Base-by-base conservation (phyloP, 2,888 invertebrate genomes). In the Dynastes grantii region DNA sequence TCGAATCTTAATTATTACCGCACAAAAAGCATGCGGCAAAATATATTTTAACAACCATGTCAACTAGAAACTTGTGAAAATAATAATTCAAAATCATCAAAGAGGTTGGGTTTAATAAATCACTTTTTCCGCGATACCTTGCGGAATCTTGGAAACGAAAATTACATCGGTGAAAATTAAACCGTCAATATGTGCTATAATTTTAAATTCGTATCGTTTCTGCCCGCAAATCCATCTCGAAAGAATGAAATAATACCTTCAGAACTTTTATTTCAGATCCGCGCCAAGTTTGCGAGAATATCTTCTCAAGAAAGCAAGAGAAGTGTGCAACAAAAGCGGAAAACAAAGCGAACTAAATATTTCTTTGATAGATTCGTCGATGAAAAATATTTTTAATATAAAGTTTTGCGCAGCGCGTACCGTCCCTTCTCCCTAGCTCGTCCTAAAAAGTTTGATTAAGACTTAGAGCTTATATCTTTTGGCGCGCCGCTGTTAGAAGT, bases 381-480 rank as follows among this genome's bases (percentile, higher is more conserved):
- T n/a, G 55, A 58, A 71, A 71, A 71, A 71, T 71, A 71, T 71
- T 71, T 71, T 71, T 71, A 71, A 71, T 71, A 71, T 71, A 71
- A 71, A 71, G 71, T 71, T 71, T 71, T 9, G 55, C 71, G 22
- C 71, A 11, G 37, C 58, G 55, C 71, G 55, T 37, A 11, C 32
- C 32, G n/a, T 53, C n/a, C 22, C 9, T 8, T 58, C 27, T 58
- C 22, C 4, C 16, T 53, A n/a, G n/a, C 3, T 16, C 55, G 55
- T 58, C 55, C 16, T 22, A 22, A 58, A 58, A 71, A 58, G 71
- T 71, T 71, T 71, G 71, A 71, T 71, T 71, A 71, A 71, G 71
- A 71, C 55, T 58, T 58, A 58, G 55, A 58, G 55, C 55, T 16
- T 58, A 58, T 58, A 58, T 58, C 55, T 22, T 37, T 53, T 16